Evolutionary conservation across 2,888 invertebrate species (phyloP).

Genomic region (Agriopis marginaria): DNA sequence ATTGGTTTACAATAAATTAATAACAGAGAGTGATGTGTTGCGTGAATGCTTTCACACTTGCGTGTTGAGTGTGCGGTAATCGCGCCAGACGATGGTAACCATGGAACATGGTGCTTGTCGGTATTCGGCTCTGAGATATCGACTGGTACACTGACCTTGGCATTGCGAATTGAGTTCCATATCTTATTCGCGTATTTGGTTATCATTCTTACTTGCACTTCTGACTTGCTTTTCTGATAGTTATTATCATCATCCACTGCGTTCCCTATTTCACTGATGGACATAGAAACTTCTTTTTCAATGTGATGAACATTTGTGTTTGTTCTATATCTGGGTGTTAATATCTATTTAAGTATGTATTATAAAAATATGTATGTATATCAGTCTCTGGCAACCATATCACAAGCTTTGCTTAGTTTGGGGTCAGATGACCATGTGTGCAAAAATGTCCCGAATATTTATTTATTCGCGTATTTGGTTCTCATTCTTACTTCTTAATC

Average conservation of each 20-base stretch:
- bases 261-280: neutral
- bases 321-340: no score
- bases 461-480: no score
- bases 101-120: slow-evolving; percentile 33
- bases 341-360: no score
- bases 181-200: slow-evolving; percentile 7
- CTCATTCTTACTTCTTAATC: no score
- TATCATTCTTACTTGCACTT: neutral
- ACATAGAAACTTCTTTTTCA: neutral
- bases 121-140: slow-evolving; percentile 33
- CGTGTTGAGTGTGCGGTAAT: slow-evolving; percentile 54
- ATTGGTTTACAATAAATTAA: slow-evolving; percentile 58
- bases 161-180: slow-evolving; percentile 29
- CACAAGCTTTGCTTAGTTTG: no score
- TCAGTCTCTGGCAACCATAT: no score
- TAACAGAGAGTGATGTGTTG: slow-evolving; percentile 61
- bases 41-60: slow-evolving; percentile 62
- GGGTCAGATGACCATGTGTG: no score
- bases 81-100: slow-evolving; percentile 38
- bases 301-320: no score
- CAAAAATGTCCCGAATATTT: no score
- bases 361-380: no score
- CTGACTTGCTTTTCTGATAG: neutral
- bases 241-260: neutral
- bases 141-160: slow-evolving; percentile 35